Evolutionary conservation across 2,113 vertebrate genomes (phyloP), one percentile per base, ranked within the genome.

Genomic region (Catharus fuscescens): DNA sequence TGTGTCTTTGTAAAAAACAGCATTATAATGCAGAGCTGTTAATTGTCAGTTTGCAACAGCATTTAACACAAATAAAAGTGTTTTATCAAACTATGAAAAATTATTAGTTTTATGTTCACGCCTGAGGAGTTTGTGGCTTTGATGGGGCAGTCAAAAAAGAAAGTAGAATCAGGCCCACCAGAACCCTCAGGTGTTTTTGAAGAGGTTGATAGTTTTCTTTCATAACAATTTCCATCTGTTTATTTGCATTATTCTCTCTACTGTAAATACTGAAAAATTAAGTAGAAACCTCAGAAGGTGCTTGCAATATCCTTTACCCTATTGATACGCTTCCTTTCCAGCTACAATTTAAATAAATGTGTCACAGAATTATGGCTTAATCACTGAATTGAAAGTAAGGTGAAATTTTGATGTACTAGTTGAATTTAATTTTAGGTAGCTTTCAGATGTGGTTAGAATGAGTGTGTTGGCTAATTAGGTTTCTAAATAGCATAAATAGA

Each of bases 401-500:
- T 89, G 18, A 67, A 91, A 21, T 93, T 92, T 91, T 78, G 61
- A 50, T 62, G 69, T 59, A 71, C n/a, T 40, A 57, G 36, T 77
- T 5, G 5, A 80, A 64, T 86, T 70, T 38, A 86, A 70, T 96
- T 79, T 86, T 83, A 62, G 34, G 57, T 26, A 38, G 29, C 73
- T 93, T 94, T 93, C 85, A 83, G 34, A 82, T 69, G 60, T 92
- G 28, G 21, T 80, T 90, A 76, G 29, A 93, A 74, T 83, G 64
- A 72, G 14, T 62, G 19, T 13, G 38, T 40, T 74, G 57, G 50
- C 62, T 74, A 90, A 90, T 70, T 66, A 59, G 29, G 32, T 93
- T 92, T 88, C 28, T 36, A 90, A 65, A 62, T 32, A 71, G 34
- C 92, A 80, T 73, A 50, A 64, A 83, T 34, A 66, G 36, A 80